Evolutionary conservation across 2,113 vertebrate species (phyloP), one percentile per base, ranked within the genome.

Genomic region (Neodontobutis hainanensis): DNA sequence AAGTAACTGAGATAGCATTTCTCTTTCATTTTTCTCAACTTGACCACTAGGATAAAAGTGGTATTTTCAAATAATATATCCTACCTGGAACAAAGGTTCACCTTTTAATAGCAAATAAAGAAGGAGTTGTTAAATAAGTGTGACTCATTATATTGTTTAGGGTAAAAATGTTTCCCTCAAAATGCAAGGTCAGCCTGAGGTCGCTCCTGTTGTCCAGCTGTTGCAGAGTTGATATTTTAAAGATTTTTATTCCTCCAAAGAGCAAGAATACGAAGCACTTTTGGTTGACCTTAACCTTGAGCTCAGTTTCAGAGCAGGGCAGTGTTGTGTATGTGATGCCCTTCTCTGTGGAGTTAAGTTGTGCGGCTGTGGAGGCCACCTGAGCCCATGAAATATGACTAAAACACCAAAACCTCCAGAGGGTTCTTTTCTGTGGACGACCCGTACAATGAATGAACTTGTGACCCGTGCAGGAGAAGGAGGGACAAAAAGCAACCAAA

Each of bases 211-310:
- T 63, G 62, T 65, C 19, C 49, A 45, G 49, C n/a, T 7, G 6
- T 58, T 44, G 57, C 50, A 57, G 64, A 59, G 62, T 42, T 59
- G 48, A 52, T 56, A 61, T 81, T 81, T 79, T 52, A 6, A 32
- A 61, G 57, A 64, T 56, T 55, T 55, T 11, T 55, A 36, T 73
- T 65, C 55, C 46, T 59, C 61, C 46, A 10, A 49, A 68, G 47
- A 59, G 35, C 65, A 65, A 19, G 61, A 63, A 38, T 60, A 50
- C 35, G 40, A 69, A 75, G 16, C 50, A 27, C 51, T 48, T 65
- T 47, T 19, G n/a, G 56, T 27, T 84, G 76, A 75, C 68, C 60
- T 82, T 73, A 64, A 77, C 53, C 59, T 40, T 79, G 61, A 79
- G 81, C 61, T 70, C 40, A 27, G 69, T 68, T 76, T 69, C 52